These are phyloP conservation scores for Metaphire vulgaris DNA, from an alignment of 1,140 invertebrate genomes.

Conservation along the genomic window DNA sequence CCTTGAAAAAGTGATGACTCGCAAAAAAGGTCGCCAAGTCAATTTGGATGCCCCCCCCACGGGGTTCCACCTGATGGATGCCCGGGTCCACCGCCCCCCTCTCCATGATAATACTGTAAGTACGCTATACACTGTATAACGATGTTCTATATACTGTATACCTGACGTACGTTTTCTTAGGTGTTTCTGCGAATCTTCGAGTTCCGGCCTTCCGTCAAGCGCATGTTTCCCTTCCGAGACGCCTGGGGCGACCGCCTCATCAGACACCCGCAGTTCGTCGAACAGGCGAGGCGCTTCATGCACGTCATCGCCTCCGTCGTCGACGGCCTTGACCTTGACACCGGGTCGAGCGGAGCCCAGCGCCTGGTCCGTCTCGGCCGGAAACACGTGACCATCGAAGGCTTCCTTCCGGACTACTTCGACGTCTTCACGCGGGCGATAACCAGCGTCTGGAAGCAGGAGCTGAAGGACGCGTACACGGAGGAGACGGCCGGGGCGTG, in stretches of 20 bases:
- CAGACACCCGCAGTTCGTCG: constrained; percentile 33
- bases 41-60: no score
- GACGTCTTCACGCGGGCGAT: constrained; percentile 35
- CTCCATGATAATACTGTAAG: no score
- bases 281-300: constrained; percentile 40
- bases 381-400: constrained; percentile 34
- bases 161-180: no score
- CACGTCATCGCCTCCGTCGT: constrained; percentile 37
- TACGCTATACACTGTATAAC: no score
- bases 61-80: no score
- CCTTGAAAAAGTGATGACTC: no score
- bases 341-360: background rate
- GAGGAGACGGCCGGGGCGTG: constrained; percentile 29
- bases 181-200: constrained; percentile 38
- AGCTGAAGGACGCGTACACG: constrained; percentile 32
- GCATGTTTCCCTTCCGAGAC: constrained; percentile 34
- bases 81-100: no score
- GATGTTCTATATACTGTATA: no score
- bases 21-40: no score
- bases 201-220: constrained; percentile 34
- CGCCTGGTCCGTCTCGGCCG: constrained; percentile 33
- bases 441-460: constrained; percentile 32
- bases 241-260: constrained; percentile 31
- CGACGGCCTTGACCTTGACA: constrained; percentile 34
- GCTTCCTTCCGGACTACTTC: constrained; percentile 35